Base-by-base conservation (phyloP, 2,888 invertebrate species). In the Sclerodermus sp. region DNA sequence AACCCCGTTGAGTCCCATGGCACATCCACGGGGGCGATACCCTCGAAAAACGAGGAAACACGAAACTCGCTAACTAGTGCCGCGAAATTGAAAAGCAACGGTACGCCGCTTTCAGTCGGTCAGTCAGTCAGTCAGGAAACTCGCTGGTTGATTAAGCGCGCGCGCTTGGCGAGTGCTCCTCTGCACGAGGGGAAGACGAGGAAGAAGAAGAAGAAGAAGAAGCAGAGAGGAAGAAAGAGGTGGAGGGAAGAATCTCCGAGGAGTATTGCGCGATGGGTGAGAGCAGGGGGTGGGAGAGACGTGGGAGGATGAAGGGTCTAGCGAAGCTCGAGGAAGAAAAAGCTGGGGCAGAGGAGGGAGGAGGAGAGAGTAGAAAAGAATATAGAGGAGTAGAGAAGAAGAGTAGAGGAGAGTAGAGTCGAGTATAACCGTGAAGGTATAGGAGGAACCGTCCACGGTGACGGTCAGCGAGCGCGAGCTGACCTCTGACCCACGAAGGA, bases 391-490 rank as follows among this genome's bases (percentile, higher is more conserved):
- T 36, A 47, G 15, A 53, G 53, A 49, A 32, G 39, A 42, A 41
- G 44, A 53, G 41, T 34, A 36, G 44, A 40, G 44, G 51, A 49
- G 53, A 41, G 31, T 37, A 15, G 49, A 18, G 47, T 29, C 50
- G 38, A 51, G 54, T 8, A 55, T 55, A 54, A 53, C 53, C 55
- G 59, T 55, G 55, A 57, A 58, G 61, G 62, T 59, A 52, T 39
- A 57, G 65, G 64, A 67, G 71, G 65, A 70, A 73, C 68, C 68
- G 66, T 71, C 67, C 67, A 67, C 74, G 76, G 76, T 76, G 77
- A 77, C 77, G 76, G 77, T 76, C 76, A 77, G 77, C 76, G 71
- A 71, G 76, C 75, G 76, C 75, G 67, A 70, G 75, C 68, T 76
- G 73, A 77, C 76, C 77, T 58, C 64, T 76, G 75, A 77, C 77